Conservation (phyloP, 2,888 invertebrate genomes). For the Ochlodes sylvanus region DNA sequence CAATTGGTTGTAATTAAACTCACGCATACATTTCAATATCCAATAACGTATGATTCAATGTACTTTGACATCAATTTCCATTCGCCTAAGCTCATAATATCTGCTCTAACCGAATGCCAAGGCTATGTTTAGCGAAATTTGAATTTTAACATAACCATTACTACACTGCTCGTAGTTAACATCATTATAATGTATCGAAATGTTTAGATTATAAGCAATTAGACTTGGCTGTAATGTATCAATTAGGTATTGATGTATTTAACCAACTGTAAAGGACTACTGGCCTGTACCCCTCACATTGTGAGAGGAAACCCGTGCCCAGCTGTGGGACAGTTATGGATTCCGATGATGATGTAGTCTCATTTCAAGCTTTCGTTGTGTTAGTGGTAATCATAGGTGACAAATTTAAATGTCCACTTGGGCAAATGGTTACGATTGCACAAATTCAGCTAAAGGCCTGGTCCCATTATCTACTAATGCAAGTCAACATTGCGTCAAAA, state of each 20-base stretch:
- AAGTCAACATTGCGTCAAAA: background rate
- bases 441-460: too few relatives aligned
- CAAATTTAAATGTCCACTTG: too few relatives aligned
- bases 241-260: background rate
- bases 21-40: slow-evolving; percentile 5
- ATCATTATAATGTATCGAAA: background rate
- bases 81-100: background rate
- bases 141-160: background rate
- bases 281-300: too few relatives aligned
- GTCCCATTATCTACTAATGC: background rate
- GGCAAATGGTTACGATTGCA: too few relatives aligned
- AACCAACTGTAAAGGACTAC: too few relatives aligned
- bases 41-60: slow-evolving; percentile 1
- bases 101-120: background rate
- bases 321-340: too few relatives aligned
- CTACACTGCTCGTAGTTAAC: background rate
- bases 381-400: too few relatives aligned
- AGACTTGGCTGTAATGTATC: background rate
- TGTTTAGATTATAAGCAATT: background rate
- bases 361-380: too few relatives aligned
- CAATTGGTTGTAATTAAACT: slow-evolving; percentile 4
- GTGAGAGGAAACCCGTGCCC: too few relatives aligned
- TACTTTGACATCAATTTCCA: slow-evolving; percentile 12
- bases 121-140: background rate
- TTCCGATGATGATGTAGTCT: too few relatives aligned